Percentiles rank a stretch among this genome's conserved stretches.
phyloP scores from a whole-genome alignment of 2,797 vertebrate genomes.

The Microcaecilia unicolor region DNA sequence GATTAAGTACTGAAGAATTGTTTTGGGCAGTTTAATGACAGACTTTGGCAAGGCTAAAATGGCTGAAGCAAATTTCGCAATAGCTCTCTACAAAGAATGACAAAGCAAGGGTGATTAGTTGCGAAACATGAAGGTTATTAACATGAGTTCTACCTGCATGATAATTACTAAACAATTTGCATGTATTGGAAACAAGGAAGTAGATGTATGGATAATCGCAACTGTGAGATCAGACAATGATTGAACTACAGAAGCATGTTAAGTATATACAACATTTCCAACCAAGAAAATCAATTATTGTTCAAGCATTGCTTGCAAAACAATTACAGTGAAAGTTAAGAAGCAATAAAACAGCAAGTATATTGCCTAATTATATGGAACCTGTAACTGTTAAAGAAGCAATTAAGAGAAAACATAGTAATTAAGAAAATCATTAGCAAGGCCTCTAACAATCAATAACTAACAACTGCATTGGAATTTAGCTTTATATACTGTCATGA shows the following conservation, averaged over 20 bases:
- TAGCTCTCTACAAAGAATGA: slow-evolving; percentile 89
- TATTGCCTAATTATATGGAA: neutral
- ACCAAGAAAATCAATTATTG: neutral
- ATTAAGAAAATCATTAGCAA: neutral
- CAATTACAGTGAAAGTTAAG: neutral
- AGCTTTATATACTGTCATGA: no score
- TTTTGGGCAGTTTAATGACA: slow-evolving; percentile 98
- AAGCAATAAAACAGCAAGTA: neutral
- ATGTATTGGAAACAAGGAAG: slow-evolving; percentile 3
- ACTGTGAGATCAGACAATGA: neutral
- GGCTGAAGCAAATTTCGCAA: slow-evolving; percentile 95
- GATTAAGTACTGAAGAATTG: slow-evolving; percentile 93
- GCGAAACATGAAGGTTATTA: slow-evolving; percentile 29
- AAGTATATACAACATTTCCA: slow-evolving; percentile 1
- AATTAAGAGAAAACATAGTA: no score
- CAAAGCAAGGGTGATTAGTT: slow-evolving; percentile 67
- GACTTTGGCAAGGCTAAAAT: slow-evolving; percentile 97
- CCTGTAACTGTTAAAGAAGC: neutral
- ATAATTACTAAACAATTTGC: neutral
- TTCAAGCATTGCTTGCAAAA: neutral
- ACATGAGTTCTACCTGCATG: no score
- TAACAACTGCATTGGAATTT: slow-evolving; percentile 8
- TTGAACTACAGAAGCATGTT: neutral
- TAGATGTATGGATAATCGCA: neutral
- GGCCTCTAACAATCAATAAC: neutral